Evolutionary conservation across 2,888 invertebrate species (phyloP), one percentile per base, ranked within the genome.

Genomic region (Ectemnius lituratus): DNA sequence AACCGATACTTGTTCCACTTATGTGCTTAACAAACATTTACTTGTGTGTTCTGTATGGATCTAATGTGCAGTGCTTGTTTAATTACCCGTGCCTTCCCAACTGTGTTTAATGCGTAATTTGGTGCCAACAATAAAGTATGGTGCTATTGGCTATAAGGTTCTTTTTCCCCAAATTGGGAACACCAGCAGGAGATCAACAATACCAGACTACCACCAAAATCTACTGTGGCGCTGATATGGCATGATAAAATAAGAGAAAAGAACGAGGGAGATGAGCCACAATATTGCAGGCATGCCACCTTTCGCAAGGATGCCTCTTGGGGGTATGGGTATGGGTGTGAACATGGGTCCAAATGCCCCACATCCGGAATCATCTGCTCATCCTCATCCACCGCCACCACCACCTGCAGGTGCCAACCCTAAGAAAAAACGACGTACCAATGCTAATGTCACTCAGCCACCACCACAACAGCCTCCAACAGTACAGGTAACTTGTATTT

Each of bases 361-460:
- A 76, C 95, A 95, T 91, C 95, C 95, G 85, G 95, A 95, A 88
- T 94, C 95, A 76, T 94, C 95, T 70, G 93, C 94, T 92, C 95
- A 95, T 88, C 93, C 93, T 75, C 90, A 90, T 85, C 93, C 94
- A 57, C 93, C 93, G 73, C 94, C 93, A n/a, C 94, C 95, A 63
- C 94, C 95, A 71, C 94, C 95, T 84, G 95, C 95, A 80, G 95
- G 95, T 81, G 95, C 95, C 83, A 96, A 96, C 92, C 96, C 97
- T 37, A 97, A 97, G 91, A 97, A 97, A 91, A 94, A 97, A 86
- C 93, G 96, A 91, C 95, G 97, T 92, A 96, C 96, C 85, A 93
- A 92, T 83, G 93, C 95, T 76, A 95, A 94, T 90, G 94, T 95
- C 59, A 94, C 94, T 87, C 94, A 95, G 82, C 94, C 94, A 84